Percentiles rank a stretch among this genome's conserved stretches.
Evolutionary conservation across 2,113 vertebrate genomes (phyloP).

Genomic region (Dolichotis patagonum): DNA sequence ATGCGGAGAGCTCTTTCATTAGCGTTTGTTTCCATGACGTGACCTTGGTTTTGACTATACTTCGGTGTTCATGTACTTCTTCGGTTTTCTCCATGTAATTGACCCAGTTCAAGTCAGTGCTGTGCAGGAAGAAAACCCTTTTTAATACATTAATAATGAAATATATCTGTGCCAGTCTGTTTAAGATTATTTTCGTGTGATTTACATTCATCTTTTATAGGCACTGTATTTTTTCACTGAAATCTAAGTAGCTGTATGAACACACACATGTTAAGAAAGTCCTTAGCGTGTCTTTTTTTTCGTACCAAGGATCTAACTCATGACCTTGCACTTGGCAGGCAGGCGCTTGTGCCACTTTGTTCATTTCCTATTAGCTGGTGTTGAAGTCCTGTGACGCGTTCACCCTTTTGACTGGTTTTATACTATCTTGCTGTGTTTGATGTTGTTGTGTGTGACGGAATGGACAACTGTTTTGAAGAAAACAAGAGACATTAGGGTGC

Average conservation of each 20-base stretch:
- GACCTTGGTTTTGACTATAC: not conserved
- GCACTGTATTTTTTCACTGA: not conserved
- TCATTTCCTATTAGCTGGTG: too few species aligned
- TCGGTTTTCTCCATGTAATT: not conserved
- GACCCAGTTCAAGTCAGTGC: not conserved
- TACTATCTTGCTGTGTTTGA: too few species aligned
- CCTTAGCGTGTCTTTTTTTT: too few species aligned
- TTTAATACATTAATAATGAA: not conserved
- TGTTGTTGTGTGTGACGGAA: too few species aligned
- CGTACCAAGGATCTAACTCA: too few species aligned
- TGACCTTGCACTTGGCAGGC: too few species aligned
- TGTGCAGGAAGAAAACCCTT: not conserved
- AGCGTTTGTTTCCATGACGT: not conserved
- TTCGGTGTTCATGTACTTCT: not conserved
- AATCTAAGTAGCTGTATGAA: not conserved
- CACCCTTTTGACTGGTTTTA: too few species aligned
- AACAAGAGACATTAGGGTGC: too few species aligned
- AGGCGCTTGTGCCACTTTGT: too few species aligned
- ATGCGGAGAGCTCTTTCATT: not conserved
- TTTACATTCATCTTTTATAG: not conserved
- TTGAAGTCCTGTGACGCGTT: too few species aligned
- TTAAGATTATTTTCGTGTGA: not conserved
- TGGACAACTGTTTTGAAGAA: too few species aligned
- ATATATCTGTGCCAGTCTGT: too few species aligned
- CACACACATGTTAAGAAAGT: not conserved